Conservation (phyloP, 1,140 invertebrate genomes). For the Mamestra configurata region DNA sequence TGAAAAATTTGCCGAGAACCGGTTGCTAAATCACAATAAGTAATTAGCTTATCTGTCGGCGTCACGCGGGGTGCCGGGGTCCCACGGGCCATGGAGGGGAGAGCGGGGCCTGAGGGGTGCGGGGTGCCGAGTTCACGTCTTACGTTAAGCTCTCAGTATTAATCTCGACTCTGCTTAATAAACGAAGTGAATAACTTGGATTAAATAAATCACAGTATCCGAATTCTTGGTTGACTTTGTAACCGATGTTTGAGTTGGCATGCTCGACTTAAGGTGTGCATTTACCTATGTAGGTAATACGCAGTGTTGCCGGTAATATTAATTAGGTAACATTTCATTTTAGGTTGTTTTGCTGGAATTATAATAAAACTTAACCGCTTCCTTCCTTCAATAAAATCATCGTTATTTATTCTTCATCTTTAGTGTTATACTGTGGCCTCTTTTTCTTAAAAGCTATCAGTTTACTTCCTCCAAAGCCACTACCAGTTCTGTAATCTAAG, state of each 20-base stretch:
- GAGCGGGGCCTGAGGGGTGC: slow-evolving; percentile 17
- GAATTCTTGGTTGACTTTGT: slow-evolving; percentile 59
- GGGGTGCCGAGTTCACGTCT: slow-evolving; percentile 65
- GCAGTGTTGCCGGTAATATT: neutral
- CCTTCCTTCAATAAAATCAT: too few species aligned
- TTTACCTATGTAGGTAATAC: neutral
- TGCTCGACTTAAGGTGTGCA: neutral
- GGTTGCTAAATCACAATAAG: slow-evolving; percentile 77
- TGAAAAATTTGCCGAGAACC: slow-evolving; percentile 71
- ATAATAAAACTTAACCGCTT: too few species aligned
- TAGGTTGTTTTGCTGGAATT: neutral
- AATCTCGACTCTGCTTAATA: slow-evolving; percentile 74
- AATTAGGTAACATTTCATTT: neutral
- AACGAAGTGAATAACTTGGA: slow-evolving; percentile 72
- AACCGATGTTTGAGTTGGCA: slow-evolving; percentile 46
- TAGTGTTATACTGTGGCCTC: too few species aligned
- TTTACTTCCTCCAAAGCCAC: neutral
- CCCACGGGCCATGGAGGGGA: slow-evolving; percentile 47
- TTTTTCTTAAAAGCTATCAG: neutral
- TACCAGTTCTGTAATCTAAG: neutral
- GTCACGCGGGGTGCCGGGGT: slow-evolving; percentile 67
- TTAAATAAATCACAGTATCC: slow-evolving; percentile 67
- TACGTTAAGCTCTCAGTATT: slow-evolving; percentile 69
- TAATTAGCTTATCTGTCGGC: slow-evolving; percentile 81
- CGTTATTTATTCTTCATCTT: too few species aligned